Conservation (phyloP, 2,888 invertebrate genomes). For the Deilephila elpenor region DNA sequence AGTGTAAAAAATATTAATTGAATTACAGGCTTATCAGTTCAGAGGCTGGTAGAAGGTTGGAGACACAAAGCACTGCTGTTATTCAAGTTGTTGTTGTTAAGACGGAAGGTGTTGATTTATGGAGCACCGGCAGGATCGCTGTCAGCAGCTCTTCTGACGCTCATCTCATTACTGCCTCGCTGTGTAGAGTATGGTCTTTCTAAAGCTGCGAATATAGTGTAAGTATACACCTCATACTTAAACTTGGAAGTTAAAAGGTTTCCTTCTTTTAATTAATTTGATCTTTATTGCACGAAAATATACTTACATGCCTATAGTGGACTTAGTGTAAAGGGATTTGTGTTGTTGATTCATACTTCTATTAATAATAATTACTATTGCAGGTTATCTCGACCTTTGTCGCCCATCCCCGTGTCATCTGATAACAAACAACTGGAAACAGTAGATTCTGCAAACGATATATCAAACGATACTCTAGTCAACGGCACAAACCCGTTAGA, state of each 20-base stretch:
- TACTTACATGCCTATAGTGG: too few relatives aligned
- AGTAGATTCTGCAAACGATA: constrained; percentile 51
- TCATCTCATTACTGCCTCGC: constrained; percentile 95
- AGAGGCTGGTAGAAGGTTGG: constrained; percentile 93
- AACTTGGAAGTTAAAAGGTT: too few relatives aligned
- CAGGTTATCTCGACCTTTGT: constrained; percentile 75
- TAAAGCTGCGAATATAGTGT: constrained; percentile 93
- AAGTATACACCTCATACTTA: constrained; percentile 49
- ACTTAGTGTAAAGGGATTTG: neutral
- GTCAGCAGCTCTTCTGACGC: constrained; percentile 93
- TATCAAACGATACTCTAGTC: constrained; percentile 55
- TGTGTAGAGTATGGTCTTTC: constrained; percentile 93
- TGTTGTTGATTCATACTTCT: neutral
- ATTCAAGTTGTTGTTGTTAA: constrained; percentile 95
- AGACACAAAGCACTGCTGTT: constrained; percentile 96
- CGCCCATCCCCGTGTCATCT: constrained; percentile 59
- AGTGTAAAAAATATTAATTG: constrained; percentile 45
- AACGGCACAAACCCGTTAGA: constrained; percentile 67
- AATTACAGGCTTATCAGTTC: constrained; percentile 90
- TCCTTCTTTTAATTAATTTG: too few relatives aligned
- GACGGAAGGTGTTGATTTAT: constrained; percentile 95
- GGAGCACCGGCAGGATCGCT: constrained; percentile 96
- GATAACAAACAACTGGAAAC: constrained; percentile 56
- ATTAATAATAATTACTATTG: constrained; percentile 40
- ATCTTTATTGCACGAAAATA: too few relatives aligned